Evolutionary conservation across 2,888 invertebrate genomes (phyloP).

Genomic region (Synergus umbraculus): DNA sequence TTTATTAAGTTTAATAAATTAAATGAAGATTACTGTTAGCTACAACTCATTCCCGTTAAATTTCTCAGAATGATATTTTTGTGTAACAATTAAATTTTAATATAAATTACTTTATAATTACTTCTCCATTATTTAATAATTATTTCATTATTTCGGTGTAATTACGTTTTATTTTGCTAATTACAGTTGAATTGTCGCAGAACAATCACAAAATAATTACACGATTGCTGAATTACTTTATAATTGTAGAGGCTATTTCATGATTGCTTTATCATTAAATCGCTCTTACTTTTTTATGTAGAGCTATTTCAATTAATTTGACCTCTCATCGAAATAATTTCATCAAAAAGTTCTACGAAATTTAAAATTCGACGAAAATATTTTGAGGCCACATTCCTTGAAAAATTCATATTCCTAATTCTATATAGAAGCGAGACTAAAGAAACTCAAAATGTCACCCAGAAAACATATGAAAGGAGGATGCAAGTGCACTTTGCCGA

Average conservation of each 20-base stretch:
- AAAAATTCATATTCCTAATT: not conserved
- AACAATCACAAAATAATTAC: not conserved
- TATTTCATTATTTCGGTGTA: not conserved
- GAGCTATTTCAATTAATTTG: not conserved
- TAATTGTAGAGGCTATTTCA: not conserved
- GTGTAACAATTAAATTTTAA: not conserved
- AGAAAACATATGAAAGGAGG: conserved; percentile 9
- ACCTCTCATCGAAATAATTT: not conserved
- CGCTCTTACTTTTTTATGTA: not conserved
- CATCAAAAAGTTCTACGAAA: not conserved
- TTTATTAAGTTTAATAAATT: not conserved
- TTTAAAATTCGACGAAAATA: not conserved
- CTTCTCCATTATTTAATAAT: not conserved
- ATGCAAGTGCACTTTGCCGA: conserved; percentile 45
- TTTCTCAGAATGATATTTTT: not conserved
- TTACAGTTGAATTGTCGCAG: not conserved
- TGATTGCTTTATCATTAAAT: conserved; percentile 4
- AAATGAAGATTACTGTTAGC: conserved; percentile 1
- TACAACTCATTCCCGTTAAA: not conserved
- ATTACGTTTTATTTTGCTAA: conserved; percentile 5
- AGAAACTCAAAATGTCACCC: not conserved
- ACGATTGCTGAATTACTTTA: not conserved
- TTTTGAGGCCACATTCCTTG: too few species aligned
- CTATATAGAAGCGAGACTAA: not conserved
- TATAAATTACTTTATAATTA: conserved; percentile 1